Conservation (phyloP, 2,888 invertebrate genomes). For the Hirtodrosophila duncani region DNA sequence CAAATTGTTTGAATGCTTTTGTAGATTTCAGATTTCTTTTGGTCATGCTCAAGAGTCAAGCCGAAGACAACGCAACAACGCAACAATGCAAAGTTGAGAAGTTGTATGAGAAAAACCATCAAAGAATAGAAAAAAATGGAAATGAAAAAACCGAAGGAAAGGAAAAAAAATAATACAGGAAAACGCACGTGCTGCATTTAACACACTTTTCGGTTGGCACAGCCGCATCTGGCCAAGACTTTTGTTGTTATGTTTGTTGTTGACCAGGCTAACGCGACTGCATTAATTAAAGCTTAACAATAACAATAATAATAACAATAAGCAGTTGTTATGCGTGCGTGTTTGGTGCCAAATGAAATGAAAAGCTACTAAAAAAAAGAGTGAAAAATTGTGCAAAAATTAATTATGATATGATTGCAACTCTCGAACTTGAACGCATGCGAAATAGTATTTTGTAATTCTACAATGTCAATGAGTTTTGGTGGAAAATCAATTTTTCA, state of each 20-base stretch:
- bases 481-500: conserved; percentile 32
- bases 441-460: conserved; percentile 27
- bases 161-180: conserved; percentile 43
- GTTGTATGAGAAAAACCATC: no score
- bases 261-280: no score
- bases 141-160: conserved; percentile 28
- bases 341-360: conserved; percentile 32
- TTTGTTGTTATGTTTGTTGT: no score
- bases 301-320: conserved; percentile 5
- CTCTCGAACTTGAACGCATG: no score
- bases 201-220: no score
- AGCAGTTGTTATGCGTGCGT: conserved; percentile 24
- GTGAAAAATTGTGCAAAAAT: neutral
- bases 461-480: neutral
- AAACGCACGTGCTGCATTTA: conserved; percentile 58
- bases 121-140: no score
- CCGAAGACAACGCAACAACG: no score
- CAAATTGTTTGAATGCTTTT: conserved; percentile 50
- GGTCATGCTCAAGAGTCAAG: conserved; percentile 28
- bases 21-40: conserved; percentile 16
- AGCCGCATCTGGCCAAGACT: conserved; percentile 23
- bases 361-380: neutral
- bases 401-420: no score
- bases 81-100: conserved; percentile 22
- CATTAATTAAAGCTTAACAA: no score